phyloP scores from a whole-genome alignment of 2,888 invertebrate species.

The Drosophila fungiperda region DNA sequence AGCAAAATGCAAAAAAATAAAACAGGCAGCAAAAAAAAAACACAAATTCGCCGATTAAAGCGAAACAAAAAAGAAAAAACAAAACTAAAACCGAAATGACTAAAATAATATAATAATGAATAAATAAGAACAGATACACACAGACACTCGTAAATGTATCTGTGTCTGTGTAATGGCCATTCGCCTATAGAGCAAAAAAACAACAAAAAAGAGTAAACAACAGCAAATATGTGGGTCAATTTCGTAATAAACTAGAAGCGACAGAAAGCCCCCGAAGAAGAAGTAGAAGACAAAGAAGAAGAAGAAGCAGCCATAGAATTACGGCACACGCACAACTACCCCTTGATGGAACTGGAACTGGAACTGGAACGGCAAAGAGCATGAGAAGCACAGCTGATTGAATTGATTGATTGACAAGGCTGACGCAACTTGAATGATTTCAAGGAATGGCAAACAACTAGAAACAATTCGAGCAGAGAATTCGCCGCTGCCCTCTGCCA shows the following conservation, averaged over 20 bases:
- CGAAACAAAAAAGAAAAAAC: conserved; percentile 36
- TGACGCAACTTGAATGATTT: conserved; percentile 40
- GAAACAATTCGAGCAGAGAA: background rate
- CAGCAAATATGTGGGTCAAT: conserved; percentile 80
- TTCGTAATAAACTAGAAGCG: conserved; percentile 77
- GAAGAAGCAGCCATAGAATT: conserved; percentile 56
- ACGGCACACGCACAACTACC: conserved; percentile 39
- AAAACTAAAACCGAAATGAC: conserved; percentile 37
- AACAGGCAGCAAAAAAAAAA: conserved; percentile 20
- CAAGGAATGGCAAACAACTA: background rate
- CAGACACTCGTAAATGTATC: conserved; percentile 13
- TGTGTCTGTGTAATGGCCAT: conserved; percentile 55
- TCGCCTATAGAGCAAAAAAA: conserved; percentile 43
- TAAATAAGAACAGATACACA: conserved; percentile 68
- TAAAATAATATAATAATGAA: conserved; percentile 79
- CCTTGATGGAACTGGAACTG: conserved; percentile 10
- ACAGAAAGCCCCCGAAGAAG: conserved; percentile 30
- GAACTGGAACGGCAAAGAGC: background rate
- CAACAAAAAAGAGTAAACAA: conserved; percentile 51
- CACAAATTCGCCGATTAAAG: conserved; percentile 50
- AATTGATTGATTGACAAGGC: conserved; percentile 48
- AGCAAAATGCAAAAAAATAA: conserved; percentile 4
- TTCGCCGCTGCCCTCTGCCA: background rate
- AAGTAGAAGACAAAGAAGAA: conserved; percentile 11
- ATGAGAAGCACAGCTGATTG: conserved; percentile 50